These are phyloP conservation scores for Psococerastis gibbosa DNA, from an alignment of 2,888 invertebrate genomes.

Conservation along the genomic window DNA sequence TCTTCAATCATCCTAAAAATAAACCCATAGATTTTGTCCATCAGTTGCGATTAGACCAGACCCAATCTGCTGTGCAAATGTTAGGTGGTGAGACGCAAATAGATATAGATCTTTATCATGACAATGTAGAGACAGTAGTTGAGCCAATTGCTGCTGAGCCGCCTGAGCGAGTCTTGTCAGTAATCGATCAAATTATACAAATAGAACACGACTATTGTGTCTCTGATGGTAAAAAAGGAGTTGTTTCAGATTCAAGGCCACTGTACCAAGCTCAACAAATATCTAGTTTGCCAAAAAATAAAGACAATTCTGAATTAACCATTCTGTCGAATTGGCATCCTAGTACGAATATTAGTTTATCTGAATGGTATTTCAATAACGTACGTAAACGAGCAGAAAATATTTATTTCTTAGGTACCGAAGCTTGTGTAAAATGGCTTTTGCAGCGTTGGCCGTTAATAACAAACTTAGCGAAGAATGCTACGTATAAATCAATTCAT, in stretches of 20 bases:
- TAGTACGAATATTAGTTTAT: neutral
- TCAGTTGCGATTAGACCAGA: slow-evolving; percentile 58
- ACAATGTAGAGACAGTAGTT: neutral
- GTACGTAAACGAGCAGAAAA: neutral
- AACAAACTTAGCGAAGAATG: neutral
- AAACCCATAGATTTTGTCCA: slow-evolving; percentile 65
- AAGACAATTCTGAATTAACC: neutral
- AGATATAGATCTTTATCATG: neutral
- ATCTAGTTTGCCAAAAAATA: neutral
- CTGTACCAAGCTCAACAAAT: neutral
- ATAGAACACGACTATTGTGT: slow-evolving; percentile 8
- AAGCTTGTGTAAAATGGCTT: slow-evolving; percentile 3
- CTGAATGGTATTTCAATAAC: neutral
- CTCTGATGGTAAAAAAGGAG: too few species aligned
- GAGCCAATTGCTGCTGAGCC: neutral
- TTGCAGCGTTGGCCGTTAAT: slow-evolving; percentile 1
- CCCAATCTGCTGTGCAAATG: slow-evolving; percentile 67
- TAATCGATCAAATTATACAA: neutral
- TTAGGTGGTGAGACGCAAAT: slow-evolving; percentile 29
- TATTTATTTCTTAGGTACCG: neutral
- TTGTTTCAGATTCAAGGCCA: too few species aligned
- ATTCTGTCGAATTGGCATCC: neutral
- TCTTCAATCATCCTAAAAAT: slow-evolving; percentile 51
- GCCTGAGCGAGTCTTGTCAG: neutral
- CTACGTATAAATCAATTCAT: slow-evolving; percentile 3